These are phyloP conservation scores for Periparus ater DNA, from an alignment of 2,797 vertebrate genomes.

Conservation along the genomic window DNA sequence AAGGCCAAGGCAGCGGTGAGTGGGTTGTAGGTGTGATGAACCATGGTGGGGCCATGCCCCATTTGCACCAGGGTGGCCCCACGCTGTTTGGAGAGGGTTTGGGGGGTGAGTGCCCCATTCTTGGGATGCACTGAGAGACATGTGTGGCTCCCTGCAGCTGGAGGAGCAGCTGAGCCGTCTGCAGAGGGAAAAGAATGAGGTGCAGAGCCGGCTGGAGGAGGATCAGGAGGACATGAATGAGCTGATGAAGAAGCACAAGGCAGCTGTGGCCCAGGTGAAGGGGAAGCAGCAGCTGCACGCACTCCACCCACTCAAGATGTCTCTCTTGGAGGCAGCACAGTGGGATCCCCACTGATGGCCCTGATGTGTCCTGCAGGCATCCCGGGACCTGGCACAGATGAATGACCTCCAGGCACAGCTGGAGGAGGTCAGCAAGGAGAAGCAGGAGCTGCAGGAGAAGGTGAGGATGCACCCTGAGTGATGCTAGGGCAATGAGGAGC, in stretches of 20 bases:
- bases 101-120: background rate
- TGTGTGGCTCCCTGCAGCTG: slow-evolving; percentile 75
- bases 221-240: slow-evolving; percentile 98
- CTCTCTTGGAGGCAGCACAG: rapidly evolving
- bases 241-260: slow-evolving; percentile 98
- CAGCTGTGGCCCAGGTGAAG: slow-evolving; percentile 90
- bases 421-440: slow-evolving; percentile 92
- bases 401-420: slow-evolving; percentile 93
- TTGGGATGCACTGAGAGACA: background rate
- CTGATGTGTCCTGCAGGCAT: slow-evolving; percentile 74
- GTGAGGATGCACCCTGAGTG: slow-evolving; percentile 55
- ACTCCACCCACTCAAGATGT: rapidly evolving
- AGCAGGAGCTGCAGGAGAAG: slow-evolving; percentile 95
- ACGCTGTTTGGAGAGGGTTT: rapidly evolving
- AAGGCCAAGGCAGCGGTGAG: slow-evolving; percentile 92
- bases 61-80: background rate
- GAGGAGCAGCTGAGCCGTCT: slow-evolving; percentile 95
- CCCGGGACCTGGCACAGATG: slow-evolving; percentile 94
- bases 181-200: slow-evolving; percentile 94
- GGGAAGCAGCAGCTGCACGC: background rate
- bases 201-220: slow-evolving; percentile 94
- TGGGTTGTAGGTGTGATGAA: background rate
- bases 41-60: rapidly evolving
- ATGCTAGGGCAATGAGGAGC: rapidly evolving
- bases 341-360: background rate